phyloP scores from a whole-genome alignment of 2,888 invertebrate species.

The Drosophila differens region DNA sequence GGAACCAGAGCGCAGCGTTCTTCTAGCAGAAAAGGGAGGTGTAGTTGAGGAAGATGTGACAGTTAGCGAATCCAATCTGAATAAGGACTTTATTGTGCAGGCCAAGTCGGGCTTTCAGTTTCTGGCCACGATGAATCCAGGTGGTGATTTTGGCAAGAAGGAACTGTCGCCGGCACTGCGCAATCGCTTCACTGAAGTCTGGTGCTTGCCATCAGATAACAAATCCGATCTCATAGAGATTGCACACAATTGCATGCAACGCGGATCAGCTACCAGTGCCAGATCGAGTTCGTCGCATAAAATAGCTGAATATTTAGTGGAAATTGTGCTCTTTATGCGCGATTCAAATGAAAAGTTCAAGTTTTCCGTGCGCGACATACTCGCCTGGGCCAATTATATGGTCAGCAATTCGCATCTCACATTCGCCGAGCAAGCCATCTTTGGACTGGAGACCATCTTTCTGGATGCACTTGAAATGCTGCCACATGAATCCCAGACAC shows the following conservation, averaged over 20 bases:
- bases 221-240: slow-evolving; percentile 92
- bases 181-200: slow-evolving; percentile 99
- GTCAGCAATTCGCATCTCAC: slow-evolving; percentile 84
- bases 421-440: slow-evolving; percentile 90
- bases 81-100: slow-evolving; percentile 87
- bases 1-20: slow-evolving; percentile 95
- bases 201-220: slow-evolving; percentile 93
- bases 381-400: slow-evolving; percentile 97
- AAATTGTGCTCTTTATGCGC: slow-evolving; percentile 92
- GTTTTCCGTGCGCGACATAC: slow-evolving; percentile 95
- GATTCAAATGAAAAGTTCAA: slow-evolving; percentile 91
- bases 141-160: slow-evolving; percentile 99
- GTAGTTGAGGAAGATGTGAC: slow-evolving; percentile 85
- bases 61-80: slow-evolving; percentile 55
- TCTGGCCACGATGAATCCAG: slow-evolving; percentile 99
- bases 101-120: slow-evolving; percentile 93
- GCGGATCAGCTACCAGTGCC: slow-evolving; percentile 43
- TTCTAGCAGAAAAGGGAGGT: slow-evolving; percentile 95
- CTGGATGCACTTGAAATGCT: slow-evolving; percentile 95
- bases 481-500: slow-evolving; percentile 88
- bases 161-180: slow-evolving; percentile 98
- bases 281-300: slow-evolving; percentile 81
- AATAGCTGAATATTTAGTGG: slow-evolving; percentile 90
- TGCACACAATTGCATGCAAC: slow-evolving; percentile 91
- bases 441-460: slow-evolving; percentile 96